These are phyloP conservation scores for Drosophila rellima DNA, from an alignment of 2,888 invertebrate genomes.

Conservation along the genomic window DNA sequence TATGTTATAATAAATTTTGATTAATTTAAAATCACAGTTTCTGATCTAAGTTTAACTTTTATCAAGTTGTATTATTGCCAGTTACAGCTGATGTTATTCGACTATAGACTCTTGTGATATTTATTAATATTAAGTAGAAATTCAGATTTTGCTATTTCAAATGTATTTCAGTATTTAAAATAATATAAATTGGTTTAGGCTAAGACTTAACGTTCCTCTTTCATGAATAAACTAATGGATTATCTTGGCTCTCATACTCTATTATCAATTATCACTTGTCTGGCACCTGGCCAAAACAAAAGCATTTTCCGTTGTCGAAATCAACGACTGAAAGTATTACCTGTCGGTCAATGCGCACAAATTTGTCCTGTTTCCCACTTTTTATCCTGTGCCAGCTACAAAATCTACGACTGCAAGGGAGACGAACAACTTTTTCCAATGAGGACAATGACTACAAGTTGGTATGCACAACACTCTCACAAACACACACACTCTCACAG, in stretches of 20 bases:
- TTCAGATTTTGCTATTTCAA: too few species aligned
- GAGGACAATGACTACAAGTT: conserved; percentile 50
- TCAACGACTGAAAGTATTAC: conserved; percentile 60
- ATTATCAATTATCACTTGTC: conserved; percentile 58
- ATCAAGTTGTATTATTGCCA: too few species aligned
- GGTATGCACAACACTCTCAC: conserved; percentile 24
- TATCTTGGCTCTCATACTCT: conserved; percentile 10
- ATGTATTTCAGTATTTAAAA: too few species aligned
- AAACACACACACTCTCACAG: conserved; percentile 1
- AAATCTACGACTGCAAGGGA: conserved; percentile 20
- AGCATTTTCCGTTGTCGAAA: conserved; percentile 52
- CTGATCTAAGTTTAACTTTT: too few species aligned
- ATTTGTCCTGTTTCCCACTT: conserved; percentile 13
- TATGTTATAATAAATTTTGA: too few species aligned
- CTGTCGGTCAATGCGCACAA: conserved; percentile 50
- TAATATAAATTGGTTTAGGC: too few species aligned
- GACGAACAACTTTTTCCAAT: conserved; percentile 28
- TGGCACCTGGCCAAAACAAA: conserved; percentile 58
- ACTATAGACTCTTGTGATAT: too few species aligned
- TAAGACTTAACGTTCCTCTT: too few species aligned
- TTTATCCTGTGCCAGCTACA: not conserved
- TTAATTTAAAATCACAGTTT: too few species aligned
- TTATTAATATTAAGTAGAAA: too few species aligned
- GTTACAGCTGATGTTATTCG: too few species aligned
- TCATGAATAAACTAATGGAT: conserved; percentile 52